Percentiles rank a stretch among this genome's conserved stretches.
These are phyloP conservation scores for Danaus melanippus DNA, from an alignment of 1,140 invertebrate species.

Conservation along the genomic window DNA sequence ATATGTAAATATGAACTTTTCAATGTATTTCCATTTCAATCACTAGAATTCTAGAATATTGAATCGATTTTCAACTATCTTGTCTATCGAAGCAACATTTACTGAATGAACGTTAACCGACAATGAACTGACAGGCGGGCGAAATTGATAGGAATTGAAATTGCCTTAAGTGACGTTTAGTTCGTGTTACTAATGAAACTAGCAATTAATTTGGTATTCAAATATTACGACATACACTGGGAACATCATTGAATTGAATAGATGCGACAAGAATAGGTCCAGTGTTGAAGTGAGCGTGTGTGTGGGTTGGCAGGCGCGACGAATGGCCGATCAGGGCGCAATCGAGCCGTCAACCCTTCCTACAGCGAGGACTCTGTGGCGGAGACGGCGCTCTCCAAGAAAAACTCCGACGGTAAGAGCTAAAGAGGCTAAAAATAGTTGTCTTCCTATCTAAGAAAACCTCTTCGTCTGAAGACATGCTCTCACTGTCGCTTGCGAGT, in stretches of 20 bases:
- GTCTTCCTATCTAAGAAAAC: conserved; percentile 21
- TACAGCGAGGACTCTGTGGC: conserved; percentile 84
- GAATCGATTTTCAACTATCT: background rate
- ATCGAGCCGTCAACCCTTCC: conserved; percentile 75
- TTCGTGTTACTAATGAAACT: too few relatives aligned
- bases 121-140: conserved; percentile 36
- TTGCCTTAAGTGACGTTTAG: conserved; percentile 7
- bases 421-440: conserved; percentile 26
- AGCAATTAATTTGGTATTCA: too few relatives aligned
- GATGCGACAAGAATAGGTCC: conserved; percentile 14
- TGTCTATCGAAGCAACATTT: conserved; percentile 7
- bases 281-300: conserved; percentile 58
- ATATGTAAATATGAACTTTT: too few relatives aligned
- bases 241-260: conserved; percentile 12
- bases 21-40: too few relatives aligned
- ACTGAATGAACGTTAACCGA: conserved; percentile 19
- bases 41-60: too few relatives aligned
- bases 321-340: conserved; percentile 50
- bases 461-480: conserved; percentile 24
- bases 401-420: conserved; percentile 86
- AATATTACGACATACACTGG: conserved; percentile 9
- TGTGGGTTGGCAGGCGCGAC: conserved; percentile 63
- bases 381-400: conserved; percentile 83
- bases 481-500: conserved; percentile 28
- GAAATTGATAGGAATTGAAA: conserved; percentile 25